These are phyloP conservation scores for Cerastis rubricosa DNA, from an alignment of 2,888 invertebrate genomes.

Conservation along the genomic window DNA sequence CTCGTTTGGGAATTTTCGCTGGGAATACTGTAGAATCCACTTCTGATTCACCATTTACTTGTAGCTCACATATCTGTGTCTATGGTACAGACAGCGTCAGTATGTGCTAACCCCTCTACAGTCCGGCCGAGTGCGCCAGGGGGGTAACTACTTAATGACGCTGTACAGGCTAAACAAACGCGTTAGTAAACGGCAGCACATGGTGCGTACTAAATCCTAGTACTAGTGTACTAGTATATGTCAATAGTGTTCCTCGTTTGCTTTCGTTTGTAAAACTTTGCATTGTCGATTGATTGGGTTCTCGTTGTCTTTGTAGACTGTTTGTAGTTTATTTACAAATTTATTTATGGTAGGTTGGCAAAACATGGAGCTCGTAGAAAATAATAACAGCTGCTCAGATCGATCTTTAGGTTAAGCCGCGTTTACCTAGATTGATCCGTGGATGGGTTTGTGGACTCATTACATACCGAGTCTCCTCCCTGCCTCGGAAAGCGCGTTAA, in stretches of 20 bases:
- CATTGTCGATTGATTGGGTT: constrained; percentile 31
- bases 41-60: constrained; percentile 82
- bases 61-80: constrained; percentile 68
- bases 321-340: constrained; percentile 22
- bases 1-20: constrained; percentile 86
- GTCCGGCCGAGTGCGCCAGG: too few relatives aligned
- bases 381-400: too few relatives aligned
- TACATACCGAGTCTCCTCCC: too few relatives aligned
- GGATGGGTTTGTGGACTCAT: too few relatives aligned
- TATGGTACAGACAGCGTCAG: too few relatives aligned
- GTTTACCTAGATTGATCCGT: too few relatives aligned
- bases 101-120: too few relatives aligned
- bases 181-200: constrained; percentile 58
- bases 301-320: constrained; percentile 8
- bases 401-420: too few relatives aligned
- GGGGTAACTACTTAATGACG: too few relatives aligned
- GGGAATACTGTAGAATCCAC: constrained; percentile 80
- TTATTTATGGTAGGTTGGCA: not conserved
- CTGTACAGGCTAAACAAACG: constrained; percentile 67
- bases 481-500: too few relatives aligned
- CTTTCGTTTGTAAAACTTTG: constrained; percentile 49
- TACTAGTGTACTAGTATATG: constrained; percentile 36
- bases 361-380: too few relatives aligned
- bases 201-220: constrained; percentile 58
- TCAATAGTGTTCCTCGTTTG: constrained; percentile 46